Base-by-base conservation (phyloP, 2,888 invertebrate genomes). In the Thalpophila matura region DNA sequence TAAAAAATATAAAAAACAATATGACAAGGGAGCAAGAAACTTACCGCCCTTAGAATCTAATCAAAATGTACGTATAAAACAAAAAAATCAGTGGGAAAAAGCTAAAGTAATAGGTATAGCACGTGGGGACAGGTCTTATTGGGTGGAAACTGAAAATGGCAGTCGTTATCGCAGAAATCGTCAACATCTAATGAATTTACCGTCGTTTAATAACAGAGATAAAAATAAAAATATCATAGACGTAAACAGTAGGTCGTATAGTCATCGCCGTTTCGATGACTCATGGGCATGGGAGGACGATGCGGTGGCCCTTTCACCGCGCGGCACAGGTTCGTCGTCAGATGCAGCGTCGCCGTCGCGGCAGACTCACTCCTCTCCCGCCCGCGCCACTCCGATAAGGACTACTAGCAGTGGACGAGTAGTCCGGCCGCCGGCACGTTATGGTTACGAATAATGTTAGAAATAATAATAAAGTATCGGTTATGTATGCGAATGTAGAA, bases 371-470 rank as follows among this genome's bases (percentile, higher is more conserved):
- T 12, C 22, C 38, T 40, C 22, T 20, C 22, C 38, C 22, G 38
- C 20, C 22, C 24, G 24, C 3, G 24, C 3, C 24, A 40, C 22
- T 40, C 38, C 38, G 38, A 22, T 22, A 22, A 20, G 38, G 38
- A 40, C 38, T 12, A 22, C 22, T n/a, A n/a, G n/a, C 24, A 40
- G 38, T 40, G 38, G 38, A 22, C 20, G 38, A 40, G 38, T 22
- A 6, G 38, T 40, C 3, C 38, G 22, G 20, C 38, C 38, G 38
- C 38, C 38, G 12, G 4, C 12, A 22, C 38, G 38, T 40, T 40
- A 40, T 40, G 38, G 38, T 22, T 40, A 37, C 2, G n/a, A n/a
- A n/a, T 37, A 18, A 37, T 37, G 5, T 24, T 24, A 3, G 24
- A 24, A 24, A 3, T 24, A 4, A 24, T 24, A 24, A 24, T 24